phyloP scores from a whole-genome alignment of 2,888 invertebrate genomes.

The Apamea sordens region DNA sequence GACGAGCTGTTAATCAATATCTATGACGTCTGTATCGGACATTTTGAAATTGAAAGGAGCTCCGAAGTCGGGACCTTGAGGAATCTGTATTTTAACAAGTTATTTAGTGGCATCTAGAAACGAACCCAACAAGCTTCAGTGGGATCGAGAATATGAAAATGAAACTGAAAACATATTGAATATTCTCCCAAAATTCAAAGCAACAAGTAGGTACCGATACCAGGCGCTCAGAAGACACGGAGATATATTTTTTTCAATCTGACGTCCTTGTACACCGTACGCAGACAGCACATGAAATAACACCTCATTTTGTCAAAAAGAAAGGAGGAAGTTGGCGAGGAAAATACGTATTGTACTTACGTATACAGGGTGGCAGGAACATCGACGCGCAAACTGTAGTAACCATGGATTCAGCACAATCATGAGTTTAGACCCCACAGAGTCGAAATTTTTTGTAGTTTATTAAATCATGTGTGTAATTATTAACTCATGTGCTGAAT shows the following conservation, averaged over 20 bases:
- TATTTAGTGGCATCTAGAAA: neutral
- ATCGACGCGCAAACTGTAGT: no score
- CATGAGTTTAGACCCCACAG: no score
- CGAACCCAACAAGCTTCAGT: neutral
- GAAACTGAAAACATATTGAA: neutral
- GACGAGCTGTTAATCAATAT: neutral
- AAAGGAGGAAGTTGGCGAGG: conserved; percentile 8
- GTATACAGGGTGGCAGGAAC: neutral
- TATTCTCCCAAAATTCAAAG: conserved; percentile 3
- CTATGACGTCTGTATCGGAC: neutral
- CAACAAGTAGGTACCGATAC: conserved; percentile 44
- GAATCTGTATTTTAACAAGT: neutral
- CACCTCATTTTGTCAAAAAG: conserved; percentile 59
- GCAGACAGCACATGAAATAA: conserved; percentile 41
- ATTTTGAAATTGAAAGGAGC: neutral
- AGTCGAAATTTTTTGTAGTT: no score
- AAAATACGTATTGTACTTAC: conserved; percentile 28
- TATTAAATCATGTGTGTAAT: no score
- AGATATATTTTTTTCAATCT: conserved; percentile 38
- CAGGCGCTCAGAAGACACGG: conserved; percentile 14
- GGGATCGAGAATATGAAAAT: neutral
- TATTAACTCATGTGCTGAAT: no score
- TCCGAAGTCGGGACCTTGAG: neutral
- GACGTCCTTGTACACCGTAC: neutral
- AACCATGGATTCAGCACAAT: no score